phyloP scores from a whole-genome alignment of 2,113 vertebrate species.

The Machaerirhynchus nigripectus region DNA sequence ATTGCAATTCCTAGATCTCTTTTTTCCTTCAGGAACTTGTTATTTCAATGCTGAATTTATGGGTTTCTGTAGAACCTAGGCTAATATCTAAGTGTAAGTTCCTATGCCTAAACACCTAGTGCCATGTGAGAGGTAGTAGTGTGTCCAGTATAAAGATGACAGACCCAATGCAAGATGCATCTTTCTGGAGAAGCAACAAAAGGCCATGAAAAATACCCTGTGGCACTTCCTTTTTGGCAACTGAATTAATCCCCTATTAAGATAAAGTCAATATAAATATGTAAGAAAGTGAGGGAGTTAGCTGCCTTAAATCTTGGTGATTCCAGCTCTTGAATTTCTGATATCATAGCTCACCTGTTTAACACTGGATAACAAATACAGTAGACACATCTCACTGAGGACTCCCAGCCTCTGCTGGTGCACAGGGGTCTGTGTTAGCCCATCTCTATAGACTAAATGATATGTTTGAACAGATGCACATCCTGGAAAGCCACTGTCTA shows the following conservation, averaged over 20 bases:
- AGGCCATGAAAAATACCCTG: background rate
- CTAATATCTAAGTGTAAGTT: background rate
- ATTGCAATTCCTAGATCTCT: background rate
- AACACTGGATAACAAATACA: background rate
- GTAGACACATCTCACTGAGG: background rate
- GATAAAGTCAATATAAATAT: background rate
- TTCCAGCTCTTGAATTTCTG: background rate
- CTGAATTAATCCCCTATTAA: background rate
- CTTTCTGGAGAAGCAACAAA: background rate
- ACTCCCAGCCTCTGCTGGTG: background rate
- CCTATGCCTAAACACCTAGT: background rate
- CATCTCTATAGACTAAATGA: background rate
- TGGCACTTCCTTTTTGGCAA: background rate
- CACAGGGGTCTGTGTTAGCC: background rate
- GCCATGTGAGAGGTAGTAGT: background rate
- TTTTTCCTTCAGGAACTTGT: background rate
- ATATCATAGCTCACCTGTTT: background rate
- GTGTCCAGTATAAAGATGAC: background rate
- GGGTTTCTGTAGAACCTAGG: background rate
- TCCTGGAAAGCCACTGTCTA: conserved; percentile 7
- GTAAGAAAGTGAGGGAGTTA: background rate
- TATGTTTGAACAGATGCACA: conserved; percentile 23
- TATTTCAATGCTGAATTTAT: background rate
- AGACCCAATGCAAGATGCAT: background rate
- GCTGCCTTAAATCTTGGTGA: background rate